A percentile compares a stretch with the other conserved stretches of the same genome.
Evolutionary conservation across 2,888 invertebrate species (phyloP).

Genomic region (Octonoba sinensis): DNA sequence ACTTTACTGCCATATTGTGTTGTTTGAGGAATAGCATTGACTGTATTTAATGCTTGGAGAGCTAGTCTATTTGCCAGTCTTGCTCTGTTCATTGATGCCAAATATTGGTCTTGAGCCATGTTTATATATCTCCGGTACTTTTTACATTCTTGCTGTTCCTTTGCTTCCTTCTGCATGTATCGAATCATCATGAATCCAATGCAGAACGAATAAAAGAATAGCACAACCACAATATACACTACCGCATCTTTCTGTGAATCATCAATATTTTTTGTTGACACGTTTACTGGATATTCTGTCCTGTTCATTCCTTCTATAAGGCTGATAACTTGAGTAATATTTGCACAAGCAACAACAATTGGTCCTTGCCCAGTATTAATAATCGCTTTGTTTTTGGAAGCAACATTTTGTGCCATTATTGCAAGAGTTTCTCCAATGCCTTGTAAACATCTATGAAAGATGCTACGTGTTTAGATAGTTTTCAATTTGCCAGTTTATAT

Average conservation of each 20-base stretch:
- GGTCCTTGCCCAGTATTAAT: background rate
- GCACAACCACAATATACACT: constrained; percentile 68
- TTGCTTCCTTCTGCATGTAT: constrained; percentile 67
- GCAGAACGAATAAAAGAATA: constrained; percentile 68
- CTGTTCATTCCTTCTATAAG: constrained; percentile 28
- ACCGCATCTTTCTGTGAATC: constrained; percentile 68
- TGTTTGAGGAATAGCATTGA: constrained; percentile 67
- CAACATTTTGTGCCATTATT: constrained; percentile 24
- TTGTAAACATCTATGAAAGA: too few relatives aligned
- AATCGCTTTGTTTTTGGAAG: background rate
- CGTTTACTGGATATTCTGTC: background rate
- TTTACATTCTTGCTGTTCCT: constrained; percentile 70
- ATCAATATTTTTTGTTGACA: background rate
- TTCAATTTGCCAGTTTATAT: too few relatives aligned
- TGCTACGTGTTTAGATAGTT: too few relatives aligned
- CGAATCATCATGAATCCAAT: constrained; percentile 68
- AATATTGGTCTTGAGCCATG: constrained; percentile 66
- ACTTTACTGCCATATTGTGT: constrained; percentile 65
- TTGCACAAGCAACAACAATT: constrained; percentile 42
- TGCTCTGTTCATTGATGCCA: constrained; percentile 64
- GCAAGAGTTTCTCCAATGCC: too few relatives aligned
- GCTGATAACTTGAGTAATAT: constrained; percentile 35
- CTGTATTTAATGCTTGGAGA: constrained; percentile 68
- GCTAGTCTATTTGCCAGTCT: constrained; percentile 67
- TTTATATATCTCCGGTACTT: constrained; percentile 70